Percentiles rank a stretch among this genome's conserved stretches.
phyloP scores from a whole-genome alignment of 2,888 invertebrate genomes.

The Agrochola lota region DNA sequence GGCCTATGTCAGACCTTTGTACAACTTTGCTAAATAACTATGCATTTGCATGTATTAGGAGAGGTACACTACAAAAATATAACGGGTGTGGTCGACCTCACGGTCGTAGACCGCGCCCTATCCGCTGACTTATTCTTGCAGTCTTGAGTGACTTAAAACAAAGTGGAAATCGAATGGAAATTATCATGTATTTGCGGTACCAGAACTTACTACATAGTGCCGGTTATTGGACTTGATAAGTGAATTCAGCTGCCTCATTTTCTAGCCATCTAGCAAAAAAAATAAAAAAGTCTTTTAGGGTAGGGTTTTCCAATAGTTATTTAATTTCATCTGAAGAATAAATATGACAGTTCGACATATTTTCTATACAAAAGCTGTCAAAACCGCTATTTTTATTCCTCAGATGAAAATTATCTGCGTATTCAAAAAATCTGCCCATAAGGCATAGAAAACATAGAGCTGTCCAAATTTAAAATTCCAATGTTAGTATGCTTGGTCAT shows the following conservation, averaged over 20 bases:
- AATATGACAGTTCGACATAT: not conserved
- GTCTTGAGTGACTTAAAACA: not conserved
- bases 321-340: not conserved
- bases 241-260: not conserved
- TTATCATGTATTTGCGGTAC: not conserved
- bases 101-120: not conserved
- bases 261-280: not conserved
- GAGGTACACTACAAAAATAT: constrained; percentile 3
- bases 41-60: not conserved
- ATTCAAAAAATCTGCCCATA: too few relatives aligned
- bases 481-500: too few relatives aligned
- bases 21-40: not conserved
- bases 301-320: not conserved
- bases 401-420: too few relatives aligned
- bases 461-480: too few relatives aligned
- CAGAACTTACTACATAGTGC: not conserved
- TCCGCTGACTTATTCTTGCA: not conserved
- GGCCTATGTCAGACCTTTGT: not conserved
- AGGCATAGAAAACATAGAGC: too few relatives aligned
- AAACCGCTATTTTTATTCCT: not conserved
- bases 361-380: not conserved
- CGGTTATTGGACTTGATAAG: not conserved
- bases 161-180: not conserved
- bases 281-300: not conserved
- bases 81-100: constrained; percentile 13